Evolutionary conservation across 2,797 vertebrate genomes (phyloP), one percentile per base, ranked within the genome.

Genomic region (Oceanodroma leucorhoa): DNA sequence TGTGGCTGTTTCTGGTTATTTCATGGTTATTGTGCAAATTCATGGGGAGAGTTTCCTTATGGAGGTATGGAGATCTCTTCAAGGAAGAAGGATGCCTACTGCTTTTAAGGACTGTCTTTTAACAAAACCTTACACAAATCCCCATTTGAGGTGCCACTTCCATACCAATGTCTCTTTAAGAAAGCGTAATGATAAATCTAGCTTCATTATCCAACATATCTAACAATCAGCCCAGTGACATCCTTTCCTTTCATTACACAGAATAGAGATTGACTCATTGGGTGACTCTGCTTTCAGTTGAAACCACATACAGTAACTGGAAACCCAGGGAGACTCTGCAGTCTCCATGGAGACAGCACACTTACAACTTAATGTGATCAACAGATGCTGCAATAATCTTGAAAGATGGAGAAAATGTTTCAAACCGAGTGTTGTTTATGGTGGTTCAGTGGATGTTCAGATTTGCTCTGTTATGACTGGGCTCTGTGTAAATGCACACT

Each of bases 291-390:
- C 93, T n/a, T 34, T 83, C 72, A 69, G 91, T 13, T 70, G 91
- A 84, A 94, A 66, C 91, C 83, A 73, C 91, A 40, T 36, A 55
- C 93, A 83, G 95, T 55, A 84, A 95, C 93, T 94, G 94, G 84
- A 92, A 83, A 72, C 87, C 84, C 79, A 36, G 89, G 75, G 95
- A 73, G 82, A 75, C 92, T 92, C 83, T 83, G 85, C 69, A 29
- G 95, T 97, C 96, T 96, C 97, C 96, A 97, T 97, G 97, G 97
- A 97, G 93, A 97, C 95, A 96, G 91, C 96, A 95, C 94, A 95
- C 95, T 96, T 87, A 85, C 91, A 96, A 96, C 91, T 94, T 95
- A 89, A 94, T 90, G 90, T 82, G 66, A 95, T 94, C 95, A 92
- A 93, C 96, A 97, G 94, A 95, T 95, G 96, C 96, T 92, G 96